These are phyloP conservation scores for Pseudanteris insignis DNA, from an alignment of 2,888 invertebrate genomes.

Conservation along the genomic window DNA sequence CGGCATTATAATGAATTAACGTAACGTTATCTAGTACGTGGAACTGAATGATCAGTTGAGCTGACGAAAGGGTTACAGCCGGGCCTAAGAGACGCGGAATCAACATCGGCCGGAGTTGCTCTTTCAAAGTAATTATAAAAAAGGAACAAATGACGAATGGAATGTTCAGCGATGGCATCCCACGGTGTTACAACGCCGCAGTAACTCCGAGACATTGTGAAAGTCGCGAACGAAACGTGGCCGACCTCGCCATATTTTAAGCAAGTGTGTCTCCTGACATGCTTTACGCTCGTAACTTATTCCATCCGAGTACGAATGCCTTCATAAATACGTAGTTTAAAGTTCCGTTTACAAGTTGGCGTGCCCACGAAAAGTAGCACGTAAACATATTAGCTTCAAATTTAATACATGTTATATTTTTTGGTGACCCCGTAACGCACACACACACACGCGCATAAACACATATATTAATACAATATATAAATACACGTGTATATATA, in stretches of 20 bases:
- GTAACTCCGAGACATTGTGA: conserved; percentile 46
- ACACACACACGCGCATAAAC: too few species aligned
- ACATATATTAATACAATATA: too few species aligned
- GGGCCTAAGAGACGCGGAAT: too few species aligned
- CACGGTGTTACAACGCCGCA: conserved; percentile 42
- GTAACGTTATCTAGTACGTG: too few species aligned
- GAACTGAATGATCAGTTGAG: too few species aligned
- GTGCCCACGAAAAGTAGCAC: conserved; percentile 42
- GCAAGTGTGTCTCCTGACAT: conserved; percentile 47
- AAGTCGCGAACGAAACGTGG: conserved; percentile 46
- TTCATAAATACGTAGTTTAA: conserved; percentile 47
- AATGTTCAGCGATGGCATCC: conserved; percentile 39
- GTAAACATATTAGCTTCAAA: conserved; percentile 39
- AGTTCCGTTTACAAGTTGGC: conserved; percentile 46
- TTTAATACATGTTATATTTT: conserved; percentile 33
- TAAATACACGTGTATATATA: too few species aligned
- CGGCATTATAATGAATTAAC: too few species aligned
- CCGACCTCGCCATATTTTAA: conserved; percentile 46
- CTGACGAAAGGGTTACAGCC: too few species aligned
- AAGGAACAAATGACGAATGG: conserved; percentile 34
- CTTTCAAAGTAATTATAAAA: conserved; percentile 34
- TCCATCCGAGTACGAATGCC: conserved; percentile 45
- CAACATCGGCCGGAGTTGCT: conserved; percentile 11
- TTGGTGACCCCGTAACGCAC: conserved; percentile 16
- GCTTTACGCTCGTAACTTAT: conserved; percentile 48